Conservation (phyloP, 2,113 vertebrate genomes). For the Mola mola region DNA sequence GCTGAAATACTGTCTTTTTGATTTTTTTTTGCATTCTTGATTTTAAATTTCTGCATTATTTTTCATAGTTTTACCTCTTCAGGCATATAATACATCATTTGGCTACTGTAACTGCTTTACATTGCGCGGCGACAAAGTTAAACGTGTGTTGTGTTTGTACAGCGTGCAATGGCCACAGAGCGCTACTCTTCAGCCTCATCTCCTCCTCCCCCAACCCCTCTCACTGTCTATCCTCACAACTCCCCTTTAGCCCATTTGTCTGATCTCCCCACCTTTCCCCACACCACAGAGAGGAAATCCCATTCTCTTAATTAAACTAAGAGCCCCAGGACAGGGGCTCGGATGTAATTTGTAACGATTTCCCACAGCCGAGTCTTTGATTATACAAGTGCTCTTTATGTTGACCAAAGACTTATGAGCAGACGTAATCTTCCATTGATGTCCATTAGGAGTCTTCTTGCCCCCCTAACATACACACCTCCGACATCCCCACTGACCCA, state of each 20-base stretch:
- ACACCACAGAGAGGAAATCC: slow-evolving; percentile 61
- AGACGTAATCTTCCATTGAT: slow-evolving; percentile 80
- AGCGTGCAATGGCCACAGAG: background rate
- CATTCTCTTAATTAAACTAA: slow-evolving; percentile 81
- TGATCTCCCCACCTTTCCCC: slow-evolving; percentile 37
- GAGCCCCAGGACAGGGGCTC: slow-evolving; percentile 68
- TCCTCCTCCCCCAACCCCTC: too few species aligned
- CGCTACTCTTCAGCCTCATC: background rate
- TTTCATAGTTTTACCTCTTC: too few species aligned
- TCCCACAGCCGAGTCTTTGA: slow-evolving; percentile 64
- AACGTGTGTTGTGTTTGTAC: background rate
- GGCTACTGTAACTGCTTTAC: too few species aligned
- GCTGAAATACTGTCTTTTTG: too few species aligned
- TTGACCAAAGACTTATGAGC: slow-evolving; percentile 79
- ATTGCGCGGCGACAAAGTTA: too few species aligned
- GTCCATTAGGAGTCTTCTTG: slow-evolving; percentile 66
- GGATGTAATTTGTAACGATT: slow-evolving; percentile 83
- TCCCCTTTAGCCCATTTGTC: slow-evolving; percentile 33
- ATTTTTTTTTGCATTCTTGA: too few species aligned
- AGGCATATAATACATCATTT: too few species aligned
- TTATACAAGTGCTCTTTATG: slow-evolving; percentile 75
- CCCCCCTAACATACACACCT: slow-evolving; percentile 33
- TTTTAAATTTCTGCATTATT: too few species aligned
- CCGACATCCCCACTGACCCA: slow-evolving; percentile 14
- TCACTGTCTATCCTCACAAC: background rate